Percentiles rank a stretch among this genome's conserved stretches.
Conservation (phyloP, 2,888 invertebrate genomes). For the Acleris literana region DNA sequence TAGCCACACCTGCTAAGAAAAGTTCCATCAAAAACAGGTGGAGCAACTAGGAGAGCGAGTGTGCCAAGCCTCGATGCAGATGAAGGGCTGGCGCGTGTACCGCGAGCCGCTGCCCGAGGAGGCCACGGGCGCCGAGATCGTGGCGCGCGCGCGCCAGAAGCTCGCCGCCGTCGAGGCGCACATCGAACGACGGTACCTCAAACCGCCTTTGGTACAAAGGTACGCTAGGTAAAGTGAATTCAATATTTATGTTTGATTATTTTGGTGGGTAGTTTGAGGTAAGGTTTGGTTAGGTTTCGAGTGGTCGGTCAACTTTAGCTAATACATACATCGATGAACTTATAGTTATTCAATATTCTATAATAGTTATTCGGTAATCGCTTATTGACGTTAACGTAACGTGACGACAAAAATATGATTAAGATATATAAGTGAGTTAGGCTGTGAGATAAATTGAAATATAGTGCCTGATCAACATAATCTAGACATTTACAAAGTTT, state of each 20-base stretch:
- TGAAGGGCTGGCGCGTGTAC: slow-evolving; percentile 86
- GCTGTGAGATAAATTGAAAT: no score
- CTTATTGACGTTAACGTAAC: no score
- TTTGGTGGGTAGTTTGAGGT: slow-evolving; percentile 26
- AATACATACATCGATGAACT: no score
- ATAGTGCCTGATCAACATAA: no score
- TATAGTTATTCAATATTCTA: no score
- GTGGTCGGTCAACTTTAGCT: background rate
- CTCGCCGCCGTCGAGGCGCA: slow-evolving; percentile 93
- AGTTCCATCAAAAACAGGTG: no score
- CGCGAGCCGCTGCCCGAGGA: slow-evolving; percentile 72
- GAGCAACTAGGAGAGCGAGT: slow-evolving; percentile 95
- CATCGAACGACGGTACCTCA: slow-evolving; percentile 96
- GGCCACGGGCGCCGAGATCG: slow-evolving; percentile 84
- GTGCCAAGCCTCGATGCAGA: slow-evolving; percentile 94
- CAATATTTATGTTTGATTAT: slow-evolving; percentile 34
- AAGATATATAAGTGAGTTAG: no score
- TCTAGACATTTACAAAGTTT: no score
- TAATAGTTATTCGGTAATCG: no score
- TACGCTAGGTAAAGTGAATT: slow-evolving; percentile 69
- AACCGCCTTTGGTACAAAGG: slow-evolving; percentile 92
- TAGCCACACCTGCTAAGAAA: no score
- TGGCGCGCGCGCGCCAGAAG: slow-evolving; percentile 86
- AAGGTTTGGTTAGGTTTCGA: slow-evolving; percentile 3
- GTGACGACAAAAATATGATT: no score